Evolutionary conservation across 2,113 vertebrate species (phyloP).

Genomic region (Gymnarchus niloticus): DNA sequence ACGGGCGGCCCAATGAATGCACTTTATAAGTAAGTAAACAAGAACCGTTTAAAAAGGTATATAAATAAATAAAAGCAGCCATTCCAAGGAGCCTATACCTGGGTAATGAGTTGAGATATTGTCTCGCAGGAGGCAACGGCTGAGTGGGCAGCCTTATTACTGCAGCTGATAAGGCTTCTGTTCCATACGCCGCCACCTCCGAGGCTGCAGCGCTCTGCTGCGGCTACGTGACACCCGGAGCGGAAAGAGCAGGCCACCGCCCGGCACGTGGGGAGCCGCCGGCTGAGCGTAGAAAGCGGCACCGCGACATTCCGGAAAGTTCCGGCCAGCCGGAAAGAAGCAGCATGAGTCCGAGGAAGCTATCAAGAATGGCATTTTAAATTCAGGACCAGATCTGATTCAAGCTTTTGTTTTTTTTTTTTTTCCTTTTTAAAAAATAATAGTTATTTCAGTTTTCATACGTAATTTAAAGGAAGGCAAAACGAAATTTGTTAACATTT

Average conservation of each 20-base stretch:
- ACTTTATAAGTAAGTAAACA: constrained; percentile 10
- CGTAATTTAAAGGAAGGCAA: neutral
- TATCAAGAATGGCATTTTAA: neutral
- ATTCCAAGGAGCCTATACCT: constrained; percentile 27
- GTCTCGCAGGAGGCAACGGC: constrained; percentile 31
- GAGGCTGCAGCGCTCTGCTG: constrained; percentile 24
- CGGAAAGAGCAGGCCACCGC: constrained; percentile 9
- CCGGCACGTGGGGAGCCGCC: neutral
- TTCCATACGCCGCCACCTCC: neutral
- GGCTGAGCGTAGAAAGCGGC: neutral
- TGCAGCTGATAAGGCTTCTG: constrained; percentile 2
- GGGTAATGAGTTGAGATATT: constrained; percentile 35
- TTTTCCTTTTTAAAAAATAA: no score
- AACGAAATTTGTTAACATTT: no score
- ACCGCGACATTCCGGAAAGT: neutral
- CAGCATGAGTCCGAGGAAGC: neutral
- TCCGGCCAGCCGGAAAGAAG: neutral
- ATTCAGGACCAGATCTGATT: neutral
- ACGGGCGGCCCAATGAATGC: constrained; percentile 16
- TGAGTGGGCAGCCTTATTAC: constrained; percentile 31
- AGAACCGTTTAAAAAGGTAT: constrained; percentile 22
- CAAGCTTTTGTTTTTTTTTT: neutral
- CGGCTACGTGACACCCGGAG: constrained; percentile 16
- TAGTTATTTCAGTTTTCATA: neutral
- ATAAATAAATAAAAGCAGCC: constrained; percentile 36